A percentile compares a stretch with the other conserved stretches of the same genome.
phyloP scores from a whole-genome alignment of 1,140 invertebrate genomes.

The Trichogramma pretiosum region DNA sequence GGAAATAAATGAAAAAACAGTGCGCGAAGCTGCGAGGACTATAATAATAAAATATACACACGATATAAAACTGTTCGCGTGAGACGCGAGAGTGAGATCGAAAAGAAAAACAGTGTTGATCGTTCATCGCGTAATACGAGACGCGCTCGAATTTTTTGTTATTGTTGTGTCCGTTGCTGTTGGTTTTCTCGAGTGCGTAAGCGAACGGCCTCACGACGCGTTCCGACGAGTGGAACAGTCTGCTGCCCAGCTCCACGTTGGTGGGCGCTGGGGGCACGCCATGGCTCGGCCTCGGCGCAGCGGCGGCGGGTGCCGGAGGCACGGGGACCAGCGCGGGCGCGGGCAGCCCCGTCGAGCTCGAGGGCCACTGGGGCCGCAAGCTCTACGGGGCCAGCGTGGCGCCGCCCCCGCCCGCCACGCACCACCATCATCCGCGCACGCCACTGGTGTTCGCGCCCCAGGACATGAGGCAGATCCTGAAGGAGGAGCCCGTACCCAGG shows the following conservation, averaged over 20 bases:
- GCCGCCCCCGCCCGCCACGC: constrained; percentile 40
- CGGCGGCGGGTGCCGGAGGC: constrained; percentile 29
- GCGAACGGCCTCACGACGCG: constrained; percentile 43
- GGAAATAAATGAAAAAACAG: too few species aligned
- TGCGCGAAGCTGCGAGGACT: too few species aligned
- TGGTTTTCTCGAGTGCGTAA: background rate
- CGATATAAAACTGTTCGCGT: too few species aligned
- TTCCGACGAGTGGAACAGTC: constrained; percentile 46
- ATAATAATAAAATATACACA: too few species aligned
- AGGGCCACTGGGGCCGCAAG: constrained; percentile 43
- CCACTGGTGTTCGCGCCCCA: constrained; percentile 42
- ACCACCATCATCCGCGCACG: constrained; percentile 40
- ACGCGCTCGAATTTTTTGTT: background rate
- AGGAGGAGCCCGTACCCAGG: constrained; percentile 43
- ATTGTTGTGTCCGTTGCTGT: background rate
- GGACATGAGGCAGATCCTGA: constrained; percentile 44
- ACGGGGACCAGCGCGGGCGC: constrained; percentile 32
- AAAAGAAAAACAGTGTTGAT: too few species aligned
- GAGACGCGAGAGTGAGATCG: too few species aligned
- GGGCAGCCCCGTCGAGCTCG: constrained; percentile 42
- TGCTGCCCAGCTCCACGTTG: constrained; percentile 46
- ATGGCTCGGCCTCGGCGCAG: constrained; percentile 41
- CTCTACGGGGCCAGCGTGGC: constrained; percentile 42
- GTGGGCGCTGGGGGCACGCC: constrained; percentile 45
- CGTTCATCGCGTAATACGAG: too few species aligned